A percentile compares a stretch with the other conserved stretches of the same genome.
Conservation (phyloP, 2,113 vertebrate genomes). For the Podarcis raffonei region DNA sequence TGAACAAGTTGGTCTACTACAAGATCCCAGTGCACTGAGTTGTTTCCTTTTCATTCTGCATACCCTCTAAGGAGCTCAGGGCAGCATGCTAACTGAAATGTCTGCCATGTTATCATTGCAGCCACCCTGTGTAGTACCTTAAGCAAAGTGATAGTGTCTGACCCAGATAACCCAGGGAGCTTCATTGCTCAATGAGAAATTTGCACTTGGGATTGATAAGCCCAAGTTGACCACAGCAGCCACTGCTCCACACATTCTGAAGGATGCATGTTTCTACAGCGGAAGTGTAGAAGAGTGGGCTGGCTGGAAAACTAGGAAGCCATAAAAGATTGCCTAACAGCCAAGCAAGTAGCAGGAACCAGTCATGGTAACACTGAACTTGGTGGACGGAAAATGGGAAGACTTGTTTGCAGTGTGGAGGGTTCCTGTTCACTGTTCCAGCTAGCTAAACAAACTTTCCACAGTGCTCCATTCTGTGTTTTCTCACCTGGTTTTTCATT, state of each 20-base stretch:
- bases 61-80: too few relatives aligned
- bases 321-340: background rate
- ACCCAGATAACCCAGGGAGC: background rate
- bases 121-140: background rate
- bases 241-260: background rate
- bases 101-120: background rate
- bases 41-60: too few relatives aligned
- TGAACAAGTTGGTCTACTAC: too few relatives aligned
- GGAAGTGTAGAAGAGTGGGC: background rate
- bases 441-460: background rate
- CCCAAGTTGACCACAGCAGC: background rate
- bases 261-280: background rate
- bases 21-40: too few relatives aligned
- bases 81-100: too few relatives aligned
- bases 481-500: background rate
- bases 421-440: background rate
- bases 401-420: background rate
- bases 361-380: background rate
- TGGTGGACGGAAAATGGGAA: background rate
- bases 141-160: background rate
- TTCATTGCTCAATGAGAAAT: background rate
- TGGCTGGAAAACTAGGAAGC: background rate
- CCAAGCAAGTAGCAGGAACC: background rate
- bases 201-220: background rate
- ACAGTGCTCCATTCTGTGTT: background rate